Conservation (phyloP, 2,797 vertebrate genomes). For the Atherinosoma microstoma region DNA sequence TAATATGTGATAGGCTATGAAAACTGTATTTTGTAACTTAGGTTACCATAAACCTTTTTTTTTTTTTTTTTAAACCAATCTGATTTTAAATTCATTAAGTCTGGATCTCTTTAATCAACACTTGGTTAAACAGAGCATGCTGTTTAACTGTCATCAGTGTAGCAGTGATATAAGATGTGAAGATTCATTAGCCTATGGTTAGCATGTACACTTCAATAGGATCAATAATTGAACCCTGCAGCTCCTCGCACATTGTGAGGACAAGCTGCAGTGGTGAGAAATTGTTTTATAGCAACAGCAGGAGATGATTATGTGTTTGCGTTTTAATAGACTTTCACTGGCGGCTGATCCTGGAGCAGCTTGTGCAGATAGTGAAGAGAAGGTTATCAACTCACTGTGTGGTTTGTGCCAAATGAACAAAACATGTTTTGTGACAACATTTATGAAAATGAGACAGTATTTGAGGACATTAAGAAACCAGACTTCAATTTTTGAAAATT, state of each 20-base stretch:
- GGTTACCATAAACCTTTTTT: no score
- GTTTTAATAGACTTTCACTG: constrained; percentile 25
- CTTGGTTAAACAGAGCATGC: neutral
- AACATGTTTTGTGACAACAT: neutral
- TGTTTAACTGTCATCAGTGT: no score
- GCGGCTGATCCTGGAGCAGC: constrained; percentile 23
- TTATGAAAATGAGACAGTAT: no score
- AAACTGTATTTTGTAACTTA: neutral
- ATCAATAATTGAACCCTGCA: constrained; percentile 15
- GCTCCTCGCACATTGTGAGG: neutral
- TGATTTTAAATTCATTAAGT: neutral
- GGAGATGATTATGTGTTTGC: constrained; percentile 10
- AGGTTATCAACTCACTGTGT: constrained; percentile 15
- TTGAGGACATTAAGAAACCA: neutral
- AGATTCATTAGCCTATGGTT: neutral
- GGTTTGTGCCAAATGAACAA: constrained; percentile 14
- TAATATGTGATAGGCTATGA: neutral
- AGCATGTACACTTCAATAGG: neutral
- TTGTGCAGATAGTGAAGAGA: constrained; percentile 14
- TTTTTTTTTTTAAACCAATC: no score
- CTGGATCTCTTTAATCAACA: neutral
- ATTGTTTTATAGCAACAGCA: constrained; percentile 10
- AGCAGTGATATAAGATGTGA: no score
- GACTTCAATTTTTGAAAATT: neutral
- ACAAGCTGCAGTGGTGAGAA: neutral